These are phyloP conservation scores for Globodera rostochiensis DNA, from an alignment of 1,140 invertebrate genomes.

Conservation along the genomic window DNA sequence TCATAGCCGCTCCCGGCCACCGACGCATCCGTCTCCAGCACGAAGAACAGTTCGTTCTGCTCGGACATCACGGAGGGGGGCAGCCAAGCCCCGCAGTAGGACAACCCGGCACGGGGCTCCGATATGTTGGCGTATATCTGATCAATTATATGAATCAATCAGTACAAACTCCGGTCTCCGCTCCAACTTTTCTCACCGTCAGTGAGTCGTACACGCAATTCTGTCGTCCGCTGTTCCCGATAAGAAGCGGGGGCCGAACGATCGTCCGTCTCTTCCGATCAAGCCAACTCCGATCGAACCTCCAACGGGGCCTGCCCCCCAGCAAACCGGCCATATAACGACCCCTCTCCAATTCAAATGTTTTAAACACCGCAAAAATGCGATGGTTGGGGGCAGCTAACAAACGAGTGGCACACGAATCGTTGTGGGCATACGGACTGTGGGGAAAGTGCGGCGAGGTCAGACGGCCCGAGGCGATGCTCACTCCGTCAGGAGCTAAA, in stretches of 20 bases:
- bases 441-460: conserved; percentile 59
- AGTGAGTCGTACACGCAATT: conserved; percentile 51
- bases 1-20: conserved; percentile 48
- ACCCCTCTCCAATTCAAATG: conserved; percentile 48
- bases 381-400: conserved; percentile 28
- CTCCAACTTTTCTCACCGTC: conserved; percentile 27
- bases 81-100: conserved; percentile 49
- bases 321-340: conserved; percentile 7
- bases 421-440: conserved; percentile 45
- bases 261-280: conserved; percentile 1
- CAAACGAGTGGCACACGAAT: conserved; percentile 50
- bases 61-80: conserved; percentile 43
- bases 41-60: conserved; percentile 37
- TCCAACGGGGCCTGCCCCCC: conserved; percentile 8
- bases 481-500: conserved; percentile 23
- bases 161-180: not conserved
- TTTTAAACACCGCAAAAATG: conserved; percentile 61
- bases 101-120: conserved; percentile 46
- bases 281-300: conserved; percentile 13
- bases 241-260: not conserved
- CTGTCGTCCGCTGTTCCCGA: not conserved
- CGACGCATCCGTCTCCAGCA: conserved; percentile 45
- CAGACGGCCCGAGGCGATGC: conserved; percentile 53
- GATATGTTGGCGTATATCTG: not conserved
- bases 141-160: too few species aligned